Percentiles rank a stretch among this genome's conserved stretches.
These are phyloP conservation scores for Chironomus tentans DNA, from an alignment of 2,888 invertebrate genomes.

Conservation along the genomic window DNA sequence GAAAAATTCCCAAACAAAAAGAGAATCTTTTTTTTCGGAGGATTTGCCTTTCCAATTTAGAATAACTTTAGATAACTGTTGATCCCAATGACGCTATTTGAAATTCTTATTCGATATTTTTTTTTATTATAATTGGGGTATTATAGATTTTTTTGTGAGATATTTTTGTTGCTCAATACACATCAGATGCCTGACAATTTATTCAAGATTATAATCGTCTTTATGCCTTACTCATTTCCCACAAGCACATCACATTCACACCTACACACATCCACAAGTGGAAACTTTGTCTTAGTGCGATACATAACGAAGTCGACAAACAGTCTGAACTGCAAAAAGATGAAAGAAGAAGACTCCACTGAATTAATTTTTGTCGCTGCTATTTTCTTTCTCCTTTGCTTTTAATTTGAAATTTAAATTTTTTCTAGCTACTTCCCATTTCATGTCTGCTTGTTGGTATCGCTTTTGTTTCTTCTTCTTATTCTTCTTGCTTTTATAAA, in stretches of 20 bases:
- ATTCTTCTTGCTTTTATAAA: neutral
- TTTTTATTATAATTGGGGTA: too few species aligned
- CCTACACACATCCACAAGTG: neutral
- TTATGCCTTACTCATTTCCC: too few species aligned
- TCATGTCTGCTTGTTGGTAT: neutral
- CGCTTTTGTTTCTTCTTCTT: neutral
- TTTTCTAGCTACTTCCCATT: neutral
- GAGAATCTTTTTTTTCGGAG: too few species aligned
- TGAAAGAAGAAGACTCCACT: neutral
- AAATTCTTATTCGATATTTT: too few species aligned
- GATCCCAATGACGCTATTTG: too few species aligned
- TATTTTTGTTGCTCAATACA: too few species aligned
- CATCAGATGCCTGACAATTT: too few species aligned
- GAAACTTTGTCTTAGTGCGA: neutral
- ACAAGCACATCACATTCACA: neutral
- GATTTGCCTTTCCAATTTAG: too few species aligned
- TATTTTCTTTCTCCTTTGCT: neutral
- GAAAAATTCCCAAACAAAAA: too few species aligned
- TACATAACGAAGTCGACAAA: neutral
- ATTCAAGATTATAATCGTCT: too few species aligned
- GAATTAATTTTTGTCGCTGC: neutral
- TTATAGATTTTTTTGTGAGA: too few species aligned
- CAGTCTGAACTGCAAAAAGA: neutral
- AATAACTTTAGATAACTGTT: too few species aligned
- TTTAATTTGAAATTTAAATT: conserved; percentile 5